Evolutionary conservation across 2,797 vertebrate species (phyloP).

Genomic region (Myripristis jacobus): DNA sequence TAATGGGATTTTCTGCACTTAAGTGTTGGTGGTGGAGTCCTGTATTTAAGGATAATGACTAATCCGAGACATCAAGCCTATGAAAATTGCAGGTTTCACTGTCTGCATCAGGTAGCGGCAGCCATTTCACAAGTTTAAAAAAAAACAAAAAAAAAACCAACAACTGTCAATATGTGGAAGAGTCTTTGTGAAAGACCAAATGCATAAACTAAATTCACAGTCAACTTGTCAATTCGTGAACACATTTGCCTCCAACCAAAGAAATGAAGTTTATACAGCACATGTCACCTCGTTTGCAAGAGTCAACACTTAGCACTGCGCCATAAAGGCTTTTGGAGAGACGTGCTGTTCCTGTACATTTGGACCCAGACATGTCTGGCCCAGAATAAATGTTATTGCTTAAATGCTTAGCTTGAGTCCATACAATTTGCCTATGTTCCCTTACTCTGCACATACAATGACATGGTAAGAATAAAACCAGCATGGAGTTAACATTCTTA

Average conservation of each 20-base stretch:
- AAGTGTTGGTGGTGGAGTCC: constrained; percentile 75
- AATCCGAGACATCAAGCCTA: constrained; percentile 74
- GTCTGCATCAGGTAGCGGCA: constrained; percentile 67
- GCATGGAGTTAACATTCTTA: constrained; percentile 33
- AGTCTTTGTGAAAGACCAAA: constrained; percentile 30
- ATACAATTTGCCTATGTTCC: constrained; percentile 61
- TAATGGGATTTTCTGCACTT: constrained; percentile 71
- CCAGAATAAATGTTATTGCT: constrained; percentile 58
- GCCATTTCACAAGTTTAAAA: constrained; percentile 65
- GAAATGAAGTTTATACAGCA: constrained; percentile 63
- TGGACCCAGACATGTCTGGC: constrained; percentile 62
- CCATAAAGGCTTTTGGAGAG: constrained; percentile 64
- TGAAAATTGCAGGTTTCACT: constrained; percentile 72
- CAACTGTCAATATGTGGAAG: constrained; percentile 26
- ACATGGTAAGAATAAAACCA: constrained; percentile 45
- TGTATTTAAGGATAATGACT: constrained; percentile 83
- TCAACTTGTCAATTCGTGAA: constrained; percentile 45
- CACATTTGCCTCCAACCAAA: constrained; percentile 47
- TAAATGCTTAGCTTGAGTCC: constrained; percentile 47
- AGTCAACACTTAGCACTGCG: constrained; percentile 52
- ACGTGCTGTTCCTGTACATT: constrained; percentile 66
- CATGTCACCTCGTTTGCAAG: constrained; percentile 57
- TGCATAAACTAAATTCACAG: constrained; percentile 33
- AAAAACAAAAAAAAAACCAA: constrained; percentile 30
- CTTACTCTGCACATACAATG: constrained; percentile 40